Conservation (phyloP, 2,113 vertebrate species). For the Platichthys flesus region DNA sequence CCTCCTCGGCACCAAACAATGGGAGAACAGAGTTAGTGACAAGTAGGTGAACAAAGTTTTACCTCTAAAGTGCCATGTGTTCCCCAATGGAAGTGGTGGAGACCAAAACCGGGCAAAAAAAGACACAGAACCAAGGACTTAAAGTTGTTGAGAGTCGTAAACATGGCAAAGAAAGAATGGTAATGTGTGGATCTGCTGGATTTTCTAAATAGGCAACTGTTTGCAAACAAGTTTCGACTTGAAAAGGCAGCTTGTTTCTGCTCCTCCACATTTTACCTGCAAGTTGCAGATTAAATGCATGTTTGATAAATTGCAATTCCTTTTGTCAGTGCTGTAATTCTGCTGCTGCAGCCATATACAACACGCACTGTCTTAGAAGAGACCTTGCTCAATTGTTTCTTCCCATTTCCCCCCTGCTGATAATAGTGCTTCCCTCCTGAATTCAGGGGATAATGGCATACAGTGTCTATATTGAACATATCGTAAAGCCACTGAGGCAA, state of each 20-base stretch:
- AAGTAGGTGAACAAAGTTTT: not conserved
- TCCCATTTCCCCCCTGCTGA: not conserved
- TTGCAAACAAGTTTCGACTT: not conserved
- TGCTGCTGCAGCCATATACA: not conserved
- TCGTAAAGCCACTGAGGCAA: not conserved
- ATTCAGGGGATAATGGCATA: not conserved
- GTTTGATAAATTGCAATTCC: not conserved
- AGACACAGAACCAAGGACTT: not conserved
- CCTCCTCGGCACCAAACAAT: conserved; percentile 6
- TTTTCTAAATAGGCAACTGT: not conserved
- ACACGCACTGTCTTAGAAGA: not conserved
- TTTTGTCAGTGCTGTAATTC: not conserved
- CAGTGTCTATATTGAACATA: not conserved
- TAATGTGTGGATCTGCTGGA: not conserved
- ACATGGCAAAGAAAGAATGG: not conserved
- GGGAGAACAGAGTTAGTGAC: not conserved
- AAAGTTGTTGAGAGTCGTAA: too few species aligned
- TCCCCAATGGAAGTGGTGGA: not conserved
- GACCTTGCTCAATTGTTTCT: not conserved
- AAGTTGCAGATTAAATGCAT: not conserved
- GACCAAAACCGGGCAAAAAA: too few species aligned
- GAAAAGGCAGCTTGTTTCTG: not conserved
- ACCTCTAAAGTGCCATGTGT: not conserved
- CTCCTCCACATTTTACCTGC: not conserved
- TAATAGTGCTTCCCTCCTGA: not conserved